phyloP scores from a whole-genome alignment of 2,113 vertebrate species.

The Cyprinodon brontotheroides region DNA sequence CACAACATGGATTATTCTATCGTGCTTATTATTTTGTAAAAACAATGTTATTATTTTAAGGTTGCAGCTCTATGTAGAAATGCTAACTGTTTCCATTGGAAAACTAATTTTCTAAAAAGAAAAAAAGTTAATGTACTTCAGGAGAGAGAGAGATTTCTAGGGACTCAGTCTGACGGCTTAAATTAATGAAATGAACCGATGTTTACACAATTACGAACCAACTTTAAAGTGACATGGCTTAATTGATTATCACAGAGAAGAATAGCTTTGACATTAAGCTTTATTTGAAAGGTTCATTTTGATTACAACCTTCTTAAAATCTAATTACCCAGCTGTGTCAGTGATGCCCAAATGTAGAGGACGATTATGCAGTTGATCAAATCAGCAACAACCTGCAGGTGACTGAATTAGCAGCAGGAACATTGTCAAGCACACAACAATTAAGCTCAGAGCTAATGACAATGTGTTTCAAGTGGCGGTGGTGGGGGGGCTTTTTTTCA shows the following conservation, averaged over 20 bases:
- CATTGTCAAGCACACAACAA: slow-evolving; percentile 18
- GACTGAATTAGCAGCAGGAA: slow-evolving; percentile 50
- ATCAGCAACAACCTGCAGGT: slow-evolving; percentile 48
- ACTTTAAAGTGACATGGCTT: neutral
- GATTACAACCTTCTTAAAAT: slow-evolving; percentile 24
- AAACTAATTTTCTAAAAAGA: no score
- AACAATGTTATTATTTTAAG: no score
- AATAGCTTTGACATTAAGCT: slow-evolving; percentile 1
- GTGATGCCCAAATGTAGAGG: slow-evolving; percentile 17
- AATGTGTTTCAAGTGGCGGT: slow-evolving; percentile 24
- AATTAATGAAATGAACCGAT: neutral
- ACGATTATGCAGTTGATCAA: slow-evolving; percentile 42
- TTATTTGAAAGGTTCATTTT: slow-evolving; percentile 15
- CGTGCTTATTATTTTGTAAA: no score
- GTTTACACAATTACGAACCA: neutral
- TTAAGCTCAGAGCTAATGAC: slow-evolving; percentile 16
- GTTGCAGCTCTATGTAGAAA: no score
- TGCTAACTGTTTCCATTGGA: no score
- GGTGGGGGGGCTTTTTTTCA: neutral
- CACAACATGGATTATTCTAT: no score
- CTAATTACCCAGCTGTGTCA: slow-evolving; percentile 21
- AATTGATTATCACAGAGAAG: slow-evolving; percentile 3
- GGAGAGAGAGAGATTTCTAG: neutral
- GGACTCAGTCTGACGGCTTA: neutral
- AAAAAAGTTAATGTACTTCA: neutral